Evolutionary conservation across 2,888 invertebrate genomes (phyloP).

Genomic region (Chrysopilus asiliformis): DNA sequence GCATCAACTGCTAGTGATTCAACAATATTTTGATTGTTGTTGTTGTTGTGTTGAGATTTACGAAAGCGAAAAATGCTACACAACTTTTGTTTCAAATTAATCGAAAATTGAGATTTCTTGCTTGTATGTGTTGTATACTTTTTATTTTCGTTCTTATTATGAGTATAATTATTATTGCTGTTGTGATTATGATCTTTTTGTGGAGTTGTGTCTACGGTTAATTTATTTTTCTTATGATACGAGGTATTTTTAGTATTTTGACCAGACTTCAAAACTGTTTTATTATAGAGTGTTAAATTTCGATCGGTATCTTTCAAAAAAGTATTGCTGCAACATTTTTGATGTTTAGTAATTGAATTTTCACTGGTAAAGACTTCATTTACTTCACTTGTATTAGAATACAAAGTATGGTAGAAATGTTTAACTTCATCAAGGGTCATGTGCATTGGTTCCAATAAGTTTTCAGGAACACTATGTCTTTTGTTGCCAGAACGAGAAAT

Average conservation of each 20-base stretch:
- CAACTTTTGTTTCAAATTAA: slow-evolving; percentile 60
- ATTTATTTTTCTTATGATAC: slow-evolving; percentile 5
- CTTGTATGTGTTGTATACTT: slow-evolving; percentile 29
- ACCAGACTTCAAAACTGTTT: slow-evolving; percentile 9
- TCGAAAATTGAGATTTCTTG: slow-evolving; percentile 59
- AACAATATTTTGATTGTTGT: slow-evolving; percentile 17
- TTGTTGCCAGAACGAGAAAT: slow-evolving; percentile 35
- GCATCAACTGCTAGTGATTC: slow-evolving; percentile 18
- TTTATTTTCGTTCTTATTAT: slow-evolving; percentile 13
- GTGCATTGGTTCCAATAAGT: slow-evolving; percentile 60
- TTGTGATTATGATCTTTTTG: slow-evolving; percentile 37
- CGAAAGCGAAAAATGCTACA: slow-evolving; percentile 72
- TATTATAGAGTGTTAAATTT: slow-evolving; percentile 2
- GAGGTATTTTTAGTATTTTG: slow-evolving; percentile 8
- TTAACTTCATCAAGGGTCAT: slow-evolving; percentile 76
- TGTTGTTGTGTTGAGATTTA: slow-evolving; percentile 32
- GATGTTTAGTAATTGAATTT: slow-evolving; percentile 4
- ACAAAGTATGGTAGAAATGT: slow-evolving; percentile 67
- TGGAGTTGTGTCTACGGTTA: slow-evolving; percentile 12
- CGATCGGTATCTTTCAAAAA: slow-evolving; percentile 5
- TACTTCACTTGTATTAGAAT: slow-evolving; percentile 62
- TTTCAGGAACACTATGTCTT: slow-evolving; percentile 55
- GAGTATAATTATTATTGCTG: slow-evolving; percentile 16
- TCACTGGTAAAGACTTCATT: slow-evolving; percentile 30
- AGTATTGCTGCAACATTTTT: slow-evolving; percentile 20